Conservation (phyloP, 1,140 invertebrate species). For the Zaprionus nigranus region DNA sequence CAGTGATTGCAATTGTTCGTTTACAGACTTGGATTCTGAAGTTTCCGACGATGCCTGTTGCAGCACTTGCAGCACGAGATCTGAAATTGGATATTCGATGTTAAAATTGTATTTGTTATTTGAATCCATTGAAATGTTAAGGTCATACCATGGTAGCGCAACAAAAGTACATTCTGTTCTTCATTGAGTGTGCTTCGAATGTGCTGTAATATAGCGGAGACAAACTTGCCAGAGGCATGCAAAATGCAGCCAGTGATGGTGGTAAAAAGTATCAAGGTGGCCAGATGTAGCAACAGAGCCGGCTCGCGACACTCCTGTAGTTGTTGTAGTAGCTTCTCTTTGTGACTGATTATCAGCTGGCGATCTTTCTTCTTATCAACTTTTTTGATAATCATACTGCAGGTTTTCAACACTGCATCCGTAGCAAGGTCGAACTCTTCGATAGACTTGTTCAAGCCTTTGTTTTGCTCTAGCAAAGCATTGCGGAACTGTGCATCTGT, state of each 20-base stretch:
- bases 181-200: constrained; percentile 89
- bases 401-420: constrained; percentile 89
- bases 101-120: not conserved
- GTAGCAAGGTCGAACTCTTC: constrained; percentile 92
- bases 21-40: constrained; percentile 83
- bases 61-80: constrained; percentile 88
- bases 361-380: constrained; percentile 95
- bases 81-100: constrained; percentile 66
- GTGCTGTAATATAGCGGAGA: constrained; percentile 91
- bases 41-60: constrained; percentile 84
- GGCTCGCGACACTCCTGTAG: constrained; percentile 90
- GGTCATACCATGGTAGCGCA: constrained; percentile 90
- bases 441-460: constrained; percentile 87
- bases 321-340: constrained; percentile 92
- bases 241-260: constrained; percentile 91
- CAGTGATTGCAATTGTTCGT: constrained; percentile 81
- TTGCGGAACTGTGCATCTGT: constrained; percentile 86
- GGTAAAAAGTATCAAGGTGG: constrained; percentile 92
- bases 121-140: not conserved
- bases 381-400: constrained; percentile 94
- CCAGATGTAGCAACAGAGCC: constrained; percentile 93
- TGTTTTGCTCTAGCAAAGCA: constrained; percentile 87
- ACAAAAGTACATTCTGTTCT: constrained; percentile 87
- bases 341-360: constrained; percentile 90
- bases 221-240: constrained; percentile 96